Conservation (phyloP, 2,113 vertebrate species). For the Craseonycteris thonglongyai region DNA sequence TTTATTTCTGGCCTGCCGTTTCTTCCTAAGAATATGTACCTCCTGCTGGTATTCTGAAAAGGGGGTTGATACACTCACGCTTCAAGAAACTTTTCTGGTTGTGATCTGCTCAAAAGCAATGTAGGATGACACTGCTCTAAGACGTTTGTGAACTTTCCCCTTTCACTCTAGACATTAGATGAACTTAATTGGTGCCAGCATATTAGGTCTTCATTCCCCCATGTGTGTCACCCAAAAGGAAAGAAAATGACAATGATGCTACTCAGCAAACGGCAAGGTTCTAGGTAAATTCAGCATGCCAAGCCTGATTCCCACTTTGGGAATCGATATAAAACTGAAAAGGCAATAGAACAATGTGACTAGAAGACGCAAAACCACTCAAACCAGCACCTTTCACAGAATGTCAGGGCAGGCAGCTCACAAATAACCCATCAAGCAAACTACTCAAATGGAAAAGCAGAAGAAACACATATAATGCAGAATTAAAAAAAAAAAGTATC, state of each 20-base stretch:
- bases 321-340: not conserved
- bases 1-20: not conserved
- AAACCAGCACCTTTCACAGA: not conserved
- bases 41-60: not conserved
- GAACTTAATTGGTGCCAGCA: constrained; percentile 31
- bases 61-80: not conserved
- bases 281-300: constrained; percentile 41
- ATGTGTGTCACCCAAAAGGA: not conserved
- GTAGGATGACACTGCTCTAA: not conserved
- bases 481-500: not conserved
- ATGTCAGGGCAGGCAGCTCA: not conserved
- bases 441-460: not conserved
- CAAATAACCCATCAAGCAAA: not conserved
- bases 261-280: constrained; percentile 57
- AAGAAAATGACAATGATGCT: constrained; percentile 17
- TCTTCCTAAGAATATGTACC: not conserved
- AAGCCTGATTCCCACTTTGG: not conserved
- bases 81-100: not conserved
- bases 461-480: not conserved
- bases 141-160: not conserved
- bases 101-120: not conserved
- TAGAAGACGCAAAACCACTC: not conserved
- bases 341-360: not conserved
- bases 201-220: constrained; percentile 28
- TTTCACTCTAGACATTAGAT: not conserved